Conservation (phyloP, 2,113 vertebrate genomes). For the Pardalotus punctatus region DNA sequence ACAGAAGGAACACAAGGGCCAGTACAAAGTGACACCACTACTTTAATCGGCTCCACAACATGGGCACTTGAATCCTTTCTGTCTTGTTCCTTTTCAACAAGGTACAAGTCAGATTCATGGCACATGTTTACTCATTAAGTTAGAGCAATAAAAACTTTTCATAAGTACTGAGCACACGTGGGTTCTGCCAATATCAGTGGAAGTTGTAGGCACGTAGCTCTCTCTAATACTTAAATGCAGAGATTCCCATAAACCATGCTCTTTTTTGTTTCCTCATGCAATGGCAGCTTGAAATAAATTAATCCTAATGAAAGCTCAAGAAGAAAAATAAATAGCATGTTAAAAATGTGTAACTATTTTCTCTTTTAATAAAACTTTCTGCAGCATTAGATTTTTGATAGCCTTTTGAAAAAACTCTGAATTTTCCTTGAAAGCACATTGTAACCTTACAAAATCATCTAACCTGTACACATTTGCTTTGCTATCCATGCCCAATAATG, state of each 20-base stretch:
- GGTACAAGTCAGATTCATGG: background rate
- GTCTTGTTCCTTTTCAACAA: background rate
- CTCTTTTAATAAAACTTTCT: background rate
- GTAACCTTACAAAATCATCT: background rate
- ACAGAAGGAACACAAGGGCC: background rate
- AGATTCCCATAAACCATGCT: background rate
- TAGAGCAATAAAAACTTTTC: background rate
- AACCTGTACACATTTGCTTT: background rate
- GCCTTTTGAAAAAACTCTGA: background rate
- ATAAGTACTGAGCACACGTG: background rate
- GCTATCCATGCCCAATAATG: background rate
- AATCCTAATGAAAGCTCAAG: background rate
- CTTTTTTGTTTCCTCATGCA: background rate
- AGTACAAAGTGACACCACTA: background rate
- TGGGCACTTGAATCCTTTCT: rapidly evolving
- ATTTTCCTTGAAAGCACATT: background rate
- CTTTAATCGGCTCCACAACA: background rate
- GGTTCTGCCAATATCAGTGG: background rate
- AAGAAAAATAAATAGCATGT: background rate
- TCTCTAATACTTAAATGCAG: background rate
- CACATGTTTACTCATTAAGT: background rate
- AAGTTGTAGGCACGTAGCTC: background rate
- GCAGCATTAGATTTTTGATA: background rate
- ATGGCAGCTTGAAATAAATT: background rate
- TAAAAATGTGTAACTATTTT: background rate